Percentiles rank a stretch among this genome's conserved stretches.
Conservation (phyloP, 2,797 vertebrate species). For the Halcyon chelicuti region DNA sequence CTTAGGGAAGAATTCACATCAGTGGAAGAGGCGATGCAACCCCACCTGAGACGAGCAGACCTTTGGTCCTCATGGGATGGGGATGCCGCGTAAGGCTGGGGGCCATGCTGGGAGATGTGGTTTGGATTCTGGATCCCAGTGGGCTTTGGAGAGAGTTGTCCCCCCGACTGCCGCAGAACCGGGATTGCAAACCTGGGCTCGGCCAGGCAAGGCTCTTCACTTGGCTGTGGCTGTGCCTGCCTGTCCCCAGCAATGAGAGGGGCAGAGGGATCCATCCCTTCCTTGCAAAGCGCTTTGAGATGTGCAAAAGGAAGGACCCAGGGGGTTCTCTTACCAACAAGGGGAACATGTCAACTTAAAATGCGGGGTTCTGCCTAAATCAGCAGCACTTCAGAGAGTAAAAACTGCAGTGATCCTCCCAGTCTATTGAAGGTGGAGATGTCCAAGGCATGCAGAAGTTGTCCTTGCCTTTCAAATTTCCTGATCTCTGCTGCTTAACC, state of each 20-base stretch:
- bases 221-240: neutral
- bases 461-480: slow-evolving; percentile 22
- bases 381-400: neutral
- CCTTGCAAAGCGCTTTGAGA: neutral
- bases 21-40: fast-evolving
- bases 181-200: neutral
- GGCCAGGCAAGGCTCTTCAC: fast-evolving
- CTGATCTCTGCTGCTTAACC: slow-evolving; percentile 20
- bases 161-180: fast-evolving
- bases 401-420: neutral
- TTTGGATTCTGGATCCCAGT: fast-evolving
- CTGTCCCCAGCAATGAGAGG: neutral
- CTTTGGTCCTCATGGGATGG: neutral
- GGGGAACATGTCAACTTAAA: neutral
- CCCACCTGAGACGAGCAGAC: neutral
- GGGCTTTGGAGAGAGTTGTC: neutral
- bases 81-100: neutral
- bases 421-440: neutral
- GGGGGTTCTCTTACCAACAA: no score
- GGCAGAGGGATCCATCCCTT: neutral
- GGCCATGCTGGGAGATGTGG: fast-evolving
- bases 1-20: fast-evolving
- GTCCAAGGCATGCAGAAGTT: neutral
- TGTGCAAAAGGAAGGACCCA: neutral
- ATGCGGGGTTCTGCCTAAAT: neutral